phyloP scores from a whole-genome alignment of 2,797 vertebrate genomes.

The Crenuchus spilurus region DNA sequence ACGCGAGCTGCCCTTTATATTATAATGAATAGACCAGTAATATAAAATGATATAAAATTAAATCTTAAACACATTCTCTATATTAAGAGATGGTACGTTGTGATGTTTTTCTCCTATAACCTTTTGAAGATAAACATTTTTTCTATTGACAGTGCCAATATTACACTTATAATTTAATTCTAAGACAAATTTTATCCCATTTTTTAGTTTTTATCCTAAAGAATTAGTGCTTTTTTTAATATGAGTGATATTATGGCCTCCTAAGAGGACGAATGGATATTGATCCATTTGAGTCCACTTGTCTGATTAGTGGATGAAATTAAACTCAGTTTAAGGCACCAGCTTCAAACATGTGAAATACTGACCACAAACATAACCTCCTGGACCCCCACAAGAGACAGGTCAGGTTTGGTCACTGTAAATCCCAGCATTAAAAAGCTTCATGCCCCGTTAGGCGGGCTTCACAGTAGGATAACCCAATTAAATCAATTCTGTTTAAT shows the following conservation, averaged over 20 bases:
- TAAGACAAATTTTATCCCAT: too few species aligned
- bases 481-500: constrained; percentile 78
- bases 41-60: too few species aligned
- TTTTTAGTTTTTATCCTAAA: too few species aligned
- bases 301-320: neutral
- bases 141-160: too few species aligned
- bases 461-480: constrained; percentile 70
- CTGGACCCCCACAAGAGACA: neutral
- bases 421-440: constrained; percentile 33
- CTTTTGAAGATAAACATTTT: too few species aligned
- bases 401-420: constrained; percentile 12
- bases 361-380: constrained; percentile 4
- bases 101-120: too few species aligned
- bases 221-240: too few species aligned
- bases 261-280: neutral
- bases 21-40: too few species aligned
- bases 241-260: neutral
- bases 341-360: constrained; percentile 14
- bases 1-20: neutral
- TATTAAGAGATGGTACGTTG: too few species aligned
- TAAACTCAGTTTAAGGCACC: neutral
- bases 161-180: too few species aligned
- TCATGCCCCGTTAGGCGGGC: constrained; percentile 57
- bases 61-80: too few species aligned
- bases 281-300: neutral